These are phyloP conservation scores for Sinocyclocheilus maitianheensis DNA, from an alignment of 2,113 vertebrate species.

Conservation along the genomic window DNA sequence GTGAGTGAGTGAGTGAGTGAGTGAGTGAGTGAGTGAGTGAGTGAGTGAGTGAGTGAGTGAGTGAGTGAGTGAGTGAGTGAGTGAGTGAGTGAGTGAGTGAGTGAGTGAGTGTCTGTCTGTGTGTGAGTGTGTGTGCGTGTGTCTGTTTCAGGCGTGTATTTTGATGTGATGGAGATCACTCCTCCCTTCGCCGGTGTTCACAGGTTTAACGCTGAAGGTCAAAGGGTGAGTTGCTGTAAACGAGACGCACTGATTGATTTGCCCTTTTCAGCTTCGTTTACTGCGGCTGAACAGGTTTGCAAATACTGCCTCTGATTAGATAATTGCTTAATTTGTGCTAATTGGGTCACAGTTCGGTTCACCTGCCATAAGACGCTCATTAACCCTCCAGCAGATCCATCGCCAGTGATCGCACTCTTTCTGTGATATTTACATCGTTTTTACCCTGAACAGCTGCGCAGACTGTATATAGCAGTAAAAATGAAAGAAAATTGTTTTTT, in stretches of 20 bases:
- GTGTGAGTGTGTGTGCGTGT: too few relatives aligned
- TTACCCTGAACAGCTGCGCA: not conserved
- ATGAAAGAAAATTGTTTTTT: too few relatives aligned
- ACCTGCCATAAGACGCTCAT: not conserved
- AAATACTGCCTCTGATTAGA: constrained; percentile 4
- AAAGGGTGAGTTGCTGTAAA: constrained; percentile 70
- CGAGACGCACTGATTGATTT: constrained; percentile 1
- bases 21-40: too few relatives aligned
- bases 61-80: too few relatives aligned
- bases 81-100: too few relatives aligned
- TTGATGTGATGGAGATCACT: constrained; percentile 93
- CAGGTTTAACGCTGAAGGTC: constrained; percentile 78
- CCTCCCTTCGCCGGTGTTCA: constrained; percentile 83
- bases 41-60: too few relatives aligned
- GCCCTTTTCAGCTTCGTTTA: not conserved
- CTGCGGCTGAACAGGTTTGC: not conserved
- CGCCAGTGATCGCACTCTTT: not conserved
- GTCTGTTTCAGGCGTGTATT: constrained; percentile 81
- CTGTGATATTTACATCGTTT: not conserved
- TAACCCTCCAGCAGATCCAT: not conserved
- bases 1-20: too few relatives aligned
- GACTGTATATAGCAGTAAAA: too few relatives aligned
- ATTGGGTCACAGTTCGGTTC: constrained; percentile 7
- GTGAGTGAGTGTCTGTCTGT: too few relatives aligned
- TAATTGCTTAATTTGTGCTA: constrained; percentile 7